Evolutionary conservation across 2,113 vertebrate species (phyloP).

Genomic region (Dascyllus trimaculatus): DNA sequence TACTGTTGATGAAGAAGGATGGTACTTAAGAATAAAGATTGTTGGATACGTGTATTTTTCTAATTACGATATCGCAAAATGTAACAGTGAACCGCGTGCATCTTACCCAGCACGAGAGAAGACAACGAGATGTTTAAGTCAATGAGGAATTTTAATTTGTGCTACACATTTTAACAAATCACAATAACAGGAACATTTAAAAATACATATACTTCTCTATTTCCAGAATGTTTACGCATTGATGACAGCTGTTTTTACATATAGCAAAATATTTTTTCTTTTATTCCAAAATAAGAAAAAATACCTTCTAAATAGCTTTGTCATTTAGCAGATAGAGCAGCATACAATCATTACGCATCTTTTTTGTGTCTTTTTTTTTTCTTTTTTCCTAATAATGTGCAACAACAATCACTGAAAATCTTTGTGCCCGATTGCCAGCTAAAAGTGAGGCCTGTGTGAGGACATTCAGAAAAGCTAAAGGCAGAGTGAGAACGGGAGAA

Average conservation of each 20-base stretch:
- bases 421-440: constrained; percentile 70
- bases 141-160: constrained; percentile 81
- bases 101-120: background rate
- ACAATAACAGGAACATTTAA: constrained; percentile 81
- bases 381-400: constrained; percentile 63
- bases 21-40: constrained; percentile 65
- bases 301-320: constrained; percentile 75
- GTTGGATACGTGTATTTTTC: constrained; percentile 47
- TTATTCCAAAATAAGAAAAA: constrained; percentile 73
- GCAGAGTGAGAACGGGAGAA: constrained; percentile 49
- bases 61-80: background rate
- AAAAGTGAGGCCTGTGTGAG: constrained; percentile 51
- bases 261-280: constrained; percentile 75
- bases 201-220: constrained; percentile 81
- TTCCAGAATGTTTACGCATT: constrained; percentile 78
- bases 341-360: constrained; percentile 75
- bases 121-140: constrained; percentile 38
- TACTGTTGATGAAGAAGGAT: constrained; percentile 49
- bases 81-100: too few species aligned
- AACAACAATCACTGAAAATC: constrained; percentile 73
- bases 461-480: constrained; percentile 57
- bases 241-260: constrained; percentile 73
- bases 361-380: constrained; percentile 38
- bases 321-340: constrained; percentile 79
- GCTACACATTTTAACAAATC: constrained; percentile 82